A percentile compares a stretch with the other conserved stretches of the same genome.
Conservation (phyloP, 2,113 vertebrate genomes). For the Tichodroma muraria region DNA sequence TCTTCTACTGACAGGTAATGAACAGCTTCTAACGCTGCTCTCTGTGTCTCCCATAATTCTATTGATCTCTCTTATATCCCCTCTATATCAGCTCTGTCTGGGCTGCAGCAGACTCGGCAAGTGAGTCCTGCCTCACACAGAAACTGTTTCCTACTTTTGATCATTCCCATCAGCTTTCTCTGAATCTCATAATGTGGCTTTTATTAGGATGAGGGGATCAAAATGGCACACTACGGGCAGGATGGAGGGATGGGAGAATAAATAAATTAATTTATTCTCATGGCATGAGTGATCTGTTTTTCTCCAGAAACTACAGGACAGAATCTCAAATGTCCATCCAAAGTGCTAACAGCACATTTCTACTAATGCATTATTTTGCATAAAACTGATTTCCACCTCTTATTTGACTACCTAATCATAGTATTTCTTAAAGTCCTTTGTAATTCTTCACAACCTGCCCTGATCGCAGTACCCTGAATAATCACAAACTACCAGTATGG, state of each 20-base stretch:
- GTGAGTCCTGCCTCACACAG: background rate
- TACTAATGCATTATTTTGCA: background rate
- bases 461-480: background rate
- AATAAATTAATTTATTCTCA: background rate
- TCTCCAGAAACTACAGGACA: background rate
- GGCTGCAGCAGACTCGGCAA: background rate
- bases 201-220: background rate
- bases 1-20: background rate
- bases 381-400: background rate
- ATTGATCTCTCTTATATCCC: background rate
- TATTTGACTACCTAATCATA: background rate
- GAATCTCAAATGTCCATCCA: background rate
- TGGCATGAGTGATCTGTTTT: background rate
- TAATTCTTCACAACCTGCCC: background rate
- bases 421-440: background rate
- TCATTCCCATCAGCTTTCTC: background rate
- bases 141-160: background rate
- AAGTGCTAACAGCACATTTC: background rate
- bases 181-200: background rate
- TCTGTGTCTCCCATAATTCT: background rate
- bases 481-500: background rate
- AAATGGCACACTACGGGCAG: rapidly evolving
- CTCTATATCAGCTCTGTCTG: background rate
- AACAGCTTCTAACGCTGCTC: background rate
- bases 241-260: background rate